Percentiles rank a stretch among this genome's conserved stretches.
Conservation (phyloP, 2,888 invertebrate species). For the Lysandra bellargus region DNA sequence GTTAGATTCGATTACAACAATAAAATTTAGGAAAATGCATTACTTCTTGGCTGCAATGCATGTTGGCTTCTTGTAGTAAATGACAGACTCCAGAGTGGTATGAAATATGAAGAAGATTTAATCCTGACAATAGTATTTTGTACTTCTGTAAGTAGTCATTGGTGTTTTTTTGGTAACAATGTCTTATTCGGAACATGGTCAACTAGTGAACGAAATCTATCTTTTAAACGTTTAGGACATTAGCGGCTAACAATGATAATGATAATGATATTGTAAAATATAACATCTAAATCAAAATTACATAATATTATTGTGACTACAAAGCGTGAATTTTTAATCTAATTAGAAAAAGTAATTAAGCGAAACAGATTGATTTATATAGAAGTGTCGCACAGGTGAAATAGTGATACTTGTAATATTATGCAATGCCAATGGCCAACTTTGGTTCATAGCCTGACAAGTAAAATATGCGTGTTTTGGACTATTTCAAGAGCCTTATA, state of each 20-base stretch:
- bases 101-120: not conserved
- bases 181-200: not conserved
- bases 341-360: conserved; percentile 12
- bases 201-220: not conserved
- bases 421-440: not conserved
- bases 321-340: not conserved
- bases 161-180: not conserved
- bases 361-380: conserved; percentile 13
- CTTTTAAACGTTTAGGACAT: too few species aligned
- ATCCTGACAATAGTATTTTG: not conserved
- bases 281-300: not conserved
- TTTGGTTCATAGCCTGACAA: not conserved
- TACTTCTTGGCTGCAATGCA: not conserved
- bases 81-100: not conserved
- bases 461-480: not conserved
- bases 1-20: conserved; percentile 12
- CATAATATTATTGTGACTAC: not conserved
- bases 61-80: not conserved
- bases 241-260: too few species aligned
- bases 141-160: too few species aligned
- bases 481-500: not conserved
- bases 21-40: not conserved
- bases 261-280: not conserved
- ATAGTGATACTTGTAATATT: not conserved
- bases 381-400: conserved; percentile 2